These are phyloP conservation scores for Agriotes lineatus DNA, from an alignment of 2,888 invertebrate species.

Conservation along the genomic window DNA sequence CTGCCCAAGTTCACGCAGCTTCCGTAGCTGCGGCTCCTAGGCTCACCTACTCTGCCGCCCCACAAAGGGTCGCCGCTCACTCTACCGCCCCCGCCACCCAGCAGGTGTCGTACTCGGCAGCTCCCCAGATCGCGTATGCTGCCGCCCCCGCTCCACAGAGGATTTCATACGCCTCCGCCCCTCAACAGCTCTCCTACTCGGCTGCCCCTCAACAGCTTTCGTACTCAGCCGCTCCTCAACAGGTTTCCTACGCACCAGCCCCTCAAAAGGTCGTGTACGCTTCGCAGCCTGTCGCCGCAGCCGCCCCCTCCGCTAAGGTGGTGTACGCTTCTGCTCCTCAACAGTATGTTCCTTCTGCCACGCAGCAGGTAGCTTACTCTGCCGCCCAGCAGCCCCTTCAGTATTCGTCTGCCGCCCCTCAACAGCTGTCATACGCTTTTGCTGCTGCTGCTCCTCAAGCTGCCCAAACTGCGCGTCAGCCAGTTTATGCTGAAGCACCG, in stretches of 20 bases:
- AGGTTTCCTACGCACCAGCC: conserved; percentile 29
- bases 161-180: conserved; percentile 4
- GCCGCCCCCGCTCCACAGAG: conserved; percentile 15
- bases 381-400: conserved; percentile 26
- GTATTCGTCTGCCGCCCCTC: conserved; percentile 32
- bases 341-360: conserved; percentile 24
- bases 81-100: conserved; percentile 32
- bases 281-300: conserved; percentile 18
- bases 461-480: conserved; percentile 47
- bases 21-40: conserved; percentile 33
- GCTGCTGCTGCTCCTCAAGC: conserved; percentile 35
- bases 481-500: conserved; percentile 45
- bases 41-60: conserved; percentile 35
- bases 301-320: conserved; percentile 31
- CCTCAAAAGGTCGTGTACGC: conserved; percentile 31
- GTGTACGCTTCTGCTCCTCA: conserved; percentile 35
- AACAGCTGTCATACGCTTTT: conserved; percentile 37
- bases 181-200: conserved; percentile 32
- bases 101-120: conserved; percentile 17
- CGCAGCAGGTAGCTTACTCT: conserved; percentile 10
- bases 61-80: conserved; percentile 28
- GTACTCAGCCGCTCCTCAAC: conserved; percentile 27
- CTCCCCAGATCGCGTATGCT: conserved; percentile 26
- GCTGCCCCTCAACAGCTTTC: conserved; percentile 34
- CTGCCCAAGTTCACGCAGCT: conserved; percentile 19